These are phyloP conservation scores for Pituophis catenifer DNA, from an alignment of 2,113 vertebrate species.

Conservation along the genomic window DNA sequence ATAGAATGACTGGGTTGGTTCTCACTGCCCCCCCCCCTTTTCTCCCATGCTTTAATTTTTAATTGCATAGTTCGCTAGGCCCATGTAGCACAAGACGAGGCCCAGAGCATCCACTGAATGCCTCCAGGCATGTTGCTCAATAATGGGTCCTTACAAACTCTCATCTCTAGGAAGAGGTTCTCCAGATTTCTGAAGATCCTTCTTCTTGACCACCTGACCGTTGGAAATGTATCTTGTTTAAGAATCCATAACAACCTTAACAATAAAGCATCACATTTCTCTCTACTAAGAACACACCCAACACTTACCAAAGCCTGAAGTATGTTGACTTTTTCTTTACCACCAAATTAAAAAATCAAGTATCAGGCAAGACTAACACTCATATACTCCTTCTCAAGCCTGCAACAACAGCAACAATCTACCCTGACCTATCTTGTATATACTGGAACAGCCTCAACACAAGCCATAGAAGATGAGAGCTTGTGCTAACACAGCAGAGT, in stretches of 20 bases:
- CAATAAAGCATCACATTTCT: not conserved
- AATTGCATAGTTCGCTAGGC: not conserved
- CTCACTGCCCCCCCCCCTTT: not conserved
- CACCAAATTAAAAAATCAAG: not conserved
- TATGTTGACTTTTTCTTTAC: not conserved
- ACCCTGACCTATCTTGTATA: not conserved
- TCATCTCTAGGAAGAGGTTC: not conserved
- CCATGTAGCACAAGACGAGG: not conserved
- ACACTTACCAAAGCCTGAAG: not conserved
- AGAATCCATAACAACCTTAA: slow-evolving; percentile 2
- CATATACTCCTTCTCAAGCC: not conserved
- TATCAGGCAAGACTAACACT: not conserved
- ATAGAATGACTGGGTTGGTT: not conserved
- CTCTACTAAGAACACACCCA: not conserved
- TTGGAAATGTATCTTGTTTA: not conserved
- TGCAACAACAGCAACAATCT: not conserved
- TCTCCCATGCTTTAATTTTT: not conserved
- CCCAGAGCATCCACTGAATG: too few species aligned
- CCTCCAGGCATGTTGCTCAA: not conserved
- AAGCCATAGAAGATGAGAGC: not conserved
- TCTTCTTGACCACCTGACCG: not conserved
- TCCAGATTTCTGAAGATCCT: not conserved
- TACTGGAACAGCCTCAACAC: not conserved
- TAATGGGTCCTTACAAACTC: not conserved
- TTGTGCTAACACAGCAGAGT: not conserved